These are phyloP conservation scores for Puma concolor DNA, from an alignment of 2,113 vertebrate genomes.

Conservation along the genomic window DNA sequence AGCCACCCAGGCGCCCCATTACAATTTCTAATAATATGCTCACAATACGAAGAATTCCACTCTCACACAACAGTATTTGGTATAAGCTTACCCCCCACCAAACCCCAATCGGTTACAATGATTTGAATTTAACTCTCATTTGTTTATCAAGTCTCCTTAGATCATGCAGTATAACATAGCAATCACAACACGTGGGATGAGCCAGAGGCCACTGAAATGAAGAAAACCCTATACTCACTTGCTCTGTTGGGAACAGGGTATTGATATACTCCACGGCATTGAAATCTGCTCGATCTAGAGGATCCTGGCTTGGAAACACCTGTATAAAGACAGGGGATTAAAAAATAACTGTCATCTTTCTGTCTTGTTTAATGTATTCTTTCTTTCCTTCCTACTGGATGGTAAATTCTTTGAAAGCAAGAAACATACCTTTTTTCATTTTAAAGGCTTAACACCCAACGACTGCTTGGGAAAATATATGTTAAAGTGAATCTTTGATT, in stretches of 20 bases:
- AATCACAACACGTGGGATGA: neutral
- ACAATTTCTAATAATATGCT: slow-evolving; percentile 21
- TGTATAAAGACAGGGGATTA: slow-evolving; percentile 68
- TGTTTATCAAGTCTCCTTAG: neutral
- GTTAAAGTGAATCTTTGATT: neutral
- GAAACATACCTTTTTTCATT: neutral
- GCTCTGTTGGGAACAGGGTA: slow-evolving; percentile 97
- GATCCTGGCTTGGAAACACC: slow-evolving; percentile 99
- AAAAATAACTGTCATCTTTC: neutral
- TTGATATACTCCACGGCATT: slow-evolving; percentile 99
- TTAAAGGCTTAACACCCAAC: slow-evolving; percentile 5
- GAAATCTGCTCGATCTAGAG: slow-evolving; percentile 96
- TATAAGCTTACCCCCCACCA: neutral
- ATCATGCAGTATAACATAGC: neutral
- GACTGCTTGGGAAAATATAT: neutral
- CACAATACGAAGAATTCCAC: neutral
- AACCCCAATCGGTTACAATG: neutral
- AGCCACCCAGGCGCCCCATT: no score
- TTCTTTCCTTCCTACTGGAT: neutral
- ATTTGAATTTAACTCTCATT: slow-evolving; percentile 35
- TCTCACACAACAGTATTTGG: neutral
- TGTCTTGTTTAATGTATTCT: neutral
- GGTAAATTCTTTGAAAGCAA: slow-evolving; percentile 12
- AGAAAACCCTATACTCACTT: slow-evolving; percentile 86
- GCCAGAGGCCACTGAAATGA: neutral